These are phyloP conservation scores for Dascyllus trimaculatus DNA, from an alignment of 2,113 vertebrate genomes.

Conservation along the genomic window DNA sequence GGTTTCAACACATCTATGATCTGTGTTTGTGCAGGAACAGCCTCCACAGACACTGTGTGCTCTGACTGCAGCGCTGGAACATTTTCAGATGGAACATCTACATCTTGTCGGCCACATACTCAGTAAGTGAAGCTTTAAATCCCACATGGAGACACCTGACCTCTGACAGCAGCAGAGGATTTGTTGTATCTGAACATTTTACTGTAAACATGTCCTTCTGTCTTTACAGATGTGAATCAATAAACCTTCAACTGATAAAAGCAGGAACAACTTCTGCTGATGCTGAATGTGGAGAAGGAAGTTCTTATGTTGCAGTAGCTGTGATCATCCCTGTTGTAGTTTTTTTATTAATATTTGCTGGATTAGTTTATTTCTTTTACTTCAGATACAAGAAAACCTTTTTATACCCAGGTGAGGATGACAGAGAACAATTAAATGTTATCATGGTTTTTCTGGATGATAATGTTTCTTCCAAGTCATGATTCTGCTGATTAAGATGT, in stretches of 20 bases:
- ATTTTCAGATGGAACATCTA: slow-evolving; percentile 48
- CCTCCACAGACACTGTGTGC: slow-evolving; percentile 30
- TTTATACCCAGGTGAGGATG: too few relatives aligned
- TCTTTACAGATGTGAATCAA: slow-evolving; percentile 35
- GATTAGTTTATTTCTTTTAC: neutral
- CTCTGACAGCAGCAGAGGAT: neutral
- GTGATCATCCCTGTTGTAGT: fast-evolving
- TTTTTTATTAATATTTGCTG: neutral
- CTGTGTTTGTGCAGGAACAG: slow-evolving; percentile 34
- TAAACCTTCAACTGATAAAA: neutral
- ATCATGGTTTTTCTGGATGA: too few relatives aligned
- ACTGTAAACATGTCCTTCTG: neutral
- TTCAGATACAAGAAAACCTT: too few relatives aligned
- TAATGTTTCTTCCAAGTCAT: too few relatives aligned
- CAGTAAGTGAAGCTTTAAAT: slow-evolving; percentile 38
- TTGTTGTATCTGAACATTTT: neutral
- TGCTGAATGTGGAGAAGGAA: slow-evolving; percentile 22
- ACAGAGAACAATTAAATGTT: too few relatives aligned
- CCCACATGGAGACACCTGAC: neutral
- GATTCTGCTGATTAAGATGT: too few relatives aligned
- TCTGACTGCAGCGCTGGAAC: slow-evolving; percentile 36
- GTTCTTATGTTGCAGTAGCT: fast-evolving
- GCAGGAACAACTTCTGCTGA: slow-evolving; percentile 34
- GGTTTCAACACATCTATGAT: neutral
- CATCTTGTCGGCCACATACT: slow-evolving; percentile 46